Conservation (phyloP, 1,140 invertebrate genomes). For the Drosophila ercepeae region DNA sequence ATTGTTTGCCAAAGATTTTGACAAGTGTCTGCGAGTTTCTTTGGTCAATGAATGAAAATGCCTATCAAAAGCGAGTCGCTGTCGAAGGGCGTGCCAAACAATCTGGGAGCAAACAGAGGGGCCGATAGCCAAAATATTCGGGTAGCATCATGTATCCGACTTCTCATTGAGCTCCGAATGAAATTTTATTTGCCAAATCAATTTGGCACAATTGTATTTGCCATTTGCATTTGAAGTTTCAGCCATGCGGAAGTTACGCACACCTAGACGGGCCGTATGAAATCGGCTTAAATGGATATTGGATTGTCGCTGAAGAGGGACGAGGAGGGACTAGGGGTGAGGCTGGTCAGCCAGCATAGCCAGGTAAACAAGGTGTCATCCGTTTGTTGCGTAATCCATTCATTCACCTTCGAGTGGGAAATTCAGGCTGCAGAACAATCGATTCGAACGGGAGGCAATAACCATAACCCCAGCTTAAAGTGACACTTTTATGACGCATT, state of each 20-base stretch:
- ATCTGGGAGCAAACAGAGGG: constrained; percentile 33
- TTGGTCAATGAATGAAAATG: constrained; percentile 66
- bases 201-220: constrained; percentile 68
- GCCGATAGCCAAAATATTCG: constrained; percentile 30
- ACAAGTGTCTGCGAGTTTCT: constrained; percentile 64
- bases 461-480: constrained; percentile 3
- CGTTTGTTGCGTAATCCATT: constrained; percentile 3
- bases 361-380: constrained; percentile 5
- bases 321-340: neutral
- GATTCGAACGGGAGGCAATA: constrained; percentile 4
- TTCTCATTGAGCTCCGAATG: constrained; percentile 41
- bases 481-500: constrained; percentile 52
- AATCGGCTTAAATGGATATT: constrained; percentile 4
- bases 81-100: constrained; percentile 56
- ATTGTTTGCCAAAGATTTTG: constrained; percentile 64
- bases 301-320: neutral
- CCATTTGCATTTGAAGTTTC: constrained; percentile 49
- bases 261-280: constrained; percentile 1
- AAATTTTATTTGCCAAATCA: constrained; percentile 52
- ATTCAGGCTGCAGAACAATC: neutral
- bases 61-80: constrained; percentile 41
- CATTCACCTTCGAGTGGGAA: constrained; percentile 22
- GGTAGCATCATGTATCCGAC: constrained; percentile 20
- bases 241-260: constrained; percentile 58
- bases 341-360: neutral